Evolutionary conservation across 2,797 vertebrate species (phyloP).

Genomic region (Sandelia bainsii): DNA sequence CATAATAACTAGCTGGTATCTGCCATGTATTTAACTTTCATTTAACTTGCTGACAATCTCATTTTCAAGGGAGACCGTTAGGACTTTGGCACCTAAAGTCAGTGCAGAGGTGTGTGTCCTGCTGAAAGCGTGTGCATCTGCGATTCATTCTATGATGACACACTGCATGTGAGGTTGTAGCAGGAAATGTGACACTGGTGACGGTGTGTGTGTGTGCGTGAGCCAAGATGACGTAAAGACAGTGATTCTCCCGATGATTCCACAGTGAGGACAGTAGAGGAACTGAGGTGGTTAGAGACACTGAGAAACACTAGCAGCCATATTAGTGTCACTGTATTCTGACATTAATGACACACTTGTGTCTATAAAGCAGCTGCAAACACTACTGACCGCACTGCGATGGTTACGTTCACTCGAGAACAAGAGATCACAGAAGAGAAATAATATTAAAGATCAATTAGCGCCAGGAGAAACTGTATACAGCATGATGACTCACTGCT

Average conservation of each 20-base stretch:
- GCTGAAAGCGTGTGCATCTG: background rate
- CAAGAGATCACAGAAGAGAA: background rate
- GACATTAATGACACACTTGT: too few species aligned
- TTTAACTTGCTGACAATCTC: background rate
- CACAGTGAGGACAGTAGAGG: background rate
- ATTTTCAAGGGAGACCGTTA: too few species aligned
- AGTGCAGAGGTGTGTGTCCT: background rate
- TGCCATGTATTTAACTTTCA: background rate
- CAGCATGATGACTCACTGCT: background rate
- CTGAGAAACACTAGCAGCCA: too few species aligned
- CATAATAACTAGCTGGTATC: background rate
- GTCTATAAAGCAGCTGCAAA: background rate
- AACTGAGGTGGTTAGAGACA: background rate
- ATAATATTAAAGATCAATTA: background rate
- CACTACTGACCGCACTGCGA: too few species aligned
- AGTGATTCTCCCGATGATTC: background rate
- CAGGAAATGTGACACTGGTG: constrained; percentile 12
- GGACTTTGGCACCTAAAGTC: background rate
- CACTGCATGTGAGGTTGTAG: background rate
- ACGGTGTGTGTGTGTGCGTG: background rate
- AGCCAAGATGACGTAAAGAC: background rate
- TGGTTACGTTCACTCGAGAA: background rate
- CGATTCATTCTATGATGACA: background rate
- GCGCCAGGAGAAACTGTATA: background rate
- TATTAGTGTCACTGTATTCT: too few species aligned